Base-by-base conservation (phyloP, 2,113 vertebrate species). In the Aphyosemion australe region DNA sequence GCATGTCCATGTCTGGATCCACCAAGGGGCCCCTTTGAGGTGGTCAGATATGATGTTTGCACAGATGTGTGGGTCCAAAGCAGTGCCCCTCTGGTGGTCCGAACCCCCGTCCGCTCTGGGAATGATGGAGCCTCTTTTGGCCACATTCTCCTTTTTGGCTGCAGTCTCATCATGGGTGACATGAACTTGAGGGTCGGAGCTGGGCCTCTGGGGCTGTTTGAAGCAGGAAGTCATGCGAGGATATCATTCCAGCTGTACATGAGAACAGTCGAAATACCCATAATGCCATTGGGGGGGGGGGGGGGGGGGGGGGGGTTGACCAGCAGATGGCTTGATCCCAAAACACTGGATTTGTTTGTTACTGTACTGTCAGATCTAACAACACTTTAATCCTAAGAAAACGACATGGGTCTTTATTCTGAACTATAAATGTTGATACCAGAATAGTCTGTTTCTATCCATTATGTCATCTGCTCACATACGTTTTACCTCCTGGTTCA, bases 21-120 rank as follows among this genome's bases (percentile, higher is more conserved):
- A 21, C 26, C 20, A 76, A 79, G 65, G 26, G 79, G 63, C 63
- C 69, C 61, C 78, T 83, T 84, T 83, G 71, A 88, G 83, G 72
- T 78, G 78, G 74, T 88, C 79, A 71, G 74, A 83, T 37, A 31
- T 70, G 51, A 83, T 93, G 88, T 93, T 93, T 93, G 86, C 64
- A 93, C 91, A 93, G 92, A 91, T 93, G 91, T 89, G 62, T 73
- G 67, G 69, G 78, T 84, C 79, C 83, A 79, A 81, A 84, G 79
- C 72, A 5, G 47, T 78, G 48, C 59, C 78, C 77, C 64, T 78
- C 68, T 75, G 77, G 77, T 77, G 75, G 75, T 76, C 83, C 16
- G 6, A 9, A 10, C n/a, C 59, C 67, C 78, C 48, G 48, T 74
- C 80, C 72, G 67, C 43, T 57, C 66, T 50, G 65, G 57, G 78